Evolutionary conservation across 2,113 vertebrate genomes (phyloP).

Genomic region (Sus scrofa): T2T-Sscrofa CM000823.6:35599501-35600000

Average conservation of each 20-base stretch:
- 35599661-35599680: too few relatives aligned
- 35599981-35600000: constrained; percentile 45
- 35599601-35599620: too few relatives aligned
- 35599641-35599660: too few relatives aligned
- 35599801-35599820: neutral
- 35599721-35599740: neutral
- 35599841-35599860: neutral
- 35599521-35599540: too few relatives aligned
- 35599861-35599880: constrained; percentile 17
- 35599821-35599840: neutral
- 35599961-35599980: neutral
- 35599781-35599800: neutral
- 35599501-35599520: too few relatives aligned
- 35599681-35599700: too few relatives aligned
- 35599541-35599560: too few relatives aligned
- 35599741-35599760: neutral
- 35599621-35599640: too few relatives aligned
- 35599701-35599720: too few relatives aligned
- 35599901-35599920: neutral
- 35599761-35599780: neutral
- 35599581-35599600: too few relatives aligned
- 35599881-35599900: neutral
- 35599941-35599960: neutral
- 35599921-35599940: neutral
- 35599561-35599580: too few relatives aligned